phyloP scores from a whole-genome alignment of 92 coral and sea anemone genomes.

The Hydrozoanthus gracilis region DNA sequence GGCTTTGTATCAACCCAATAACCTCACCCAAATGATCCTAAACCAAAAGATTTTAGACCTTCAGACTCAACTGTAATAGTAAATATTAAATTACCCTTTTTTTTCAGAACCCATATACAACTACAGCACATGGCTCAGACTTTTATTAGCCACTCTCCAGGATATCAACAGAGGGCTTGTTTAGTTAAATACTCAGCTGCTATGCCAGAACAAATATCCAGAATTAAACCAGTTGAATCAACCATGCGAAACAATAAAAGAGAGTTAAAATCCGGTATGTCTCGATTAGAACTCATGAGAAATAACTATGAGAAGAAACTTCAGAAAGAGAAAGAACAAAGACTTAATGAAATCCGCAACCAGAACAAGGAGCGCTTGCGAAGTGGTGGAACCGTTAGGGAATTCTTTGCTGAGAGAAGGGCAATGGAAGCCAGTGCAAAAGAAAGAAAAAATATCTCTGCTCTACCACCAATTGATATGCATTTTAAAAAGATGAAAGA shows the following conservation, averaged over 20 bases:
- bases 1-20: too few species aligned
- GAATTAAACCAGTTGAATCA: constrained; percentile 43
- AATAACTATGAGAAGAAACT: constrained; percentile 83
- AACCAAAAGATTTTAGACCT: too few species aligned
- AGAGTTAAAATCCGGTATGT: constrained; percentile 60
- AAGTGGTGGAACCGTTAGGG: constrained; percentile 88
- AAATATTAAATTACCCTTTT: not conserved
- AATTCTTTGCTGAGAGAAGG: constrained; percentile 91
- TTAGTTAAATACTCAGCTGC: constrained; percentile 38
- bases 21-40: too few species aligned
- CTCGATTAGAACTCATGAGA: constrained; percentile 86
- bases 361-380: constrained; percentile 41
- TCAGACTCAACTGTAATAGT: too few species aligned
- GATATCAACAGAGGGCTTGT: constrained; percentile 21
- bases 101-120: not conserved
- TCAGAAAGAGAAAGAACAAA: constrained; percentile 80
- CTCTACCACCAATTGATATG: constrained; percentile 88
- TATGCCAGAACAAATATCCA: constrained; percentile 50
- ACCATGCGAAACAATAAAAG: constrained; percentile 63
- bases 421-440: constrained; percentile 81
- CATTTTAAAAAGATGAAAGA: constrained; percentile 79
- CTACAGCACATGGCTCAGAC: constrained; percentile 34
- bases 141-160: constrained; percentile 1
- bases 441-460: constrained; percentile 61
- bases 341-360: constrained; percentile 63